Percentiles rank a stretch among this genome's conserved stretches.
phyloP scores from a whole-genome alignment of 35 echinoderm and acorn worm species.

The Hemicentrotus pulcherrimus region DNA sequence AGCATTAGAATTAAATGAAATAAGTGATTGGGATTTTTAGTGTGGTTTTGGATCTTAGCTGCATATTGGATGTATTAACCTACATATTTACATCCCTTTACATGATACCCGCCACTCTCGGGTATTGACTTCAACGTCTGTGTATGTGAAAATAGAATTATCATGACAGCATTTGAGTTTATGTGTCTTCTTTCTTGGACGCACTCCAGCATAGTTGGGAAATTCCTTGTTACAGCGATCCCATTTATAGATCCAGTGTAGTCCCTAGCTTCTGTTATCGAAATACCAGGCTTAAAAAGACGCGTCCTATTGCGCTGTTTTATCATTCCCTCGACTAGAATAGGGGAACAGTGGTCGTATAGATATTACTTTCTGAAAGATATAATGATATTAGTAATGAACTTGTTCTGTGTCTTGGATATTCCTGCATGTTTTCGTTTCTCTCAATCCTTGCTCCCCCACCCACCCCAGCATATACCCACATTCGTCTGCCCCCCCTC shows the following conservation, averaged over 20 bases:
- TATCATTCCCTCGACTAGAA: not conserved
- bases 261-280: not conserved
- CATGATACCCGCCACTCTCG: not conserved
- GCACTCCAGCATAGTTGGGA: not conserved
- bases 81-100: too few species aligned
- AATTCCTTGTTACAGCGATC: not conserved
- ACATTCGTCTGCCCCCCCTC: not conserved
- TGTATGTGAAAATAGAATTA: not conserved
- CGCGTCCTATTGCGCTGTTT: not conserved
- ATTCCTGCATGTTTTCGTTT: too few species aligned
- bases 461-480: not conserved
- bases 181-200: not conserved
- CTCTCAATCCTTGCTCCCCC: not conserved
- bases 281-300: not conserved
- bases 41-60: too few species aligned
- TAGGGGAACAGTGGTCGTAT: not conserved
- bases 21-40: too few species aligned
- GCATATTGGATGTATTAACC: too few species aligned
- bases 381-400: too few species aligned
- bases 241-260: not conserved
- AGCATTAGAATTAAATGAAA: too few species aligned
- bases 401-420: too few species aligned
- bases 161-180: not conserved
- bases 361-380: too few species aligned
- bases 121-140: not conserved